These are phyloP conservation scores for Ammospiza nelsoni DNA, from an alignment of 2,113 vertebrate genomes.

Conservation along the genomic window DNA sequence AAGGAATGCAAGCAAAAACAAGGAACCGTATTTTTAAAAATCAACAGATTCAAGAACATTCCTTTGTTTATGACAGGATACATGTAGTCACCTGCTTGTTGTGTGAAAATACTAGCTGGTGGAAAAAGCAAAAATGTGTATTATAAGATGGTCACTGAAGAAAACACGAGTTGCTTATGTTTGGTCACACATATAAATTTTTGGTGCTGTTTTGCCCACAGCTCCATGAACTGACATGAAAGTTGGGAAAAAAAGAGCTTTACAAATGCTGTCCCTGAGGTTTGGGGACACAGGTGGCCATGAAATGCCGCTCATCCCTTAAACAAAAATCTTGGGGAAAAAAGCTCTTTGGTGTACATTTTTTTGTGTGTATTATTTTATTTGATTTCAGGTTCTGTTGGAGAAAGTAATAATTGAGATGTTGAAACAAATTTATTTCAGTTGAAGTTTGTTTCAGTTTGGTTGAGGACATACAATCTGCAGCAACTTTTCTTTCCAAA, in stretches of 20 bases:
- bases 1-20: not conserved
- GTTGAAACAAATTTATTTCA: constrained; percentile 44
- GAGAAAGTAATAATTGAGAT: constrained; percentile 16
- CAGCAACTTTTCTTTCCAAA: constrained; percentile 1
- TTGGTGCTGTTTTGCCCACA: not conserved
- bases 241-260: not conserved
- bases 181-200: constrained; percentile 33
- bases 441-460: constrained; percentile 26
- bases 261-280: not conserved
- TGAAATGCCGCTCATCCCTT: not conserved
- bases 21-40: not conserved
- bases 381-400: constrained; percentile 30
- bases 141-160: not conserved
- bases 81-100: not conserved
- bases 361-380: not conserved
- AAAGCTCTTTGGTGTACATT: not conserved
- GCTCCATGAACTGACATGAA: not conserved
- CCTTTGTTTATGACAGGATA: not conserved
- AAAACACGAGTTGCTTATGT: not conserved
- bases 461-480: constrained; percentile 6
- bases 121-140: not conserved
- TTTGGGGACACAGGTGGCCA: not conserved
- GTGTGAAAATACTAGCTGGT: not conserved
- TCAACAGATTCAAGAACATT: not conserved
- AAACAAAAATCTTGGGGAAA: not conserved